A percentile compares a stretch with the other conserved stretches of the same genome.
phyloP scores from a whole-genome alignment of 2,113 vertebrate genomes.

The Taurulus bubalis region DNA sequence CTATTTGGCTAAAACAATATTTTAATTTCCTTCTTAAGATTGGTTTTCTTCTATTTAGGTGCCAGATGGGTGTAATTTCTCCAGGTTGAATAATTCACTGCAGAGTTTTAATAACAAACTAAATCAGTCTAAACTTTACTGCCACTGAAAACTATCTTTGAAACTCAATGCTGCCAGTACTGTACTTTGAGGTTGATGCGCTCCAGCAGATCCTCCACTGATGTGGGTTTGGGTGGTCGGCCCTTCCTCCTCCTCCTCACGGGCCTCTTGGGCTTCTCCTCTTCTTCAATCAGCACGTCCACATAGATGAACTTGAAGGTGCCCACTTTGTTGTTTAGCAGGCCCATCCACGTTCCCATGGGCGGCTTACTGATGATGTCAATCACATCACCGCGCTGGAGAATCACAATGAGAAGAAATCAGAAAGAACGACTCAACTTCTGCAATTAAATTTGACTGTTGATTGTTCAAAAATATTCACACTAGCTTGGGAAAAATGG shows the following conservation, averaged over 20 bases:
- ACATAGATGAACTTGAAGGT: slow-evolving; percentile 99
- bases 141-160: background rate
- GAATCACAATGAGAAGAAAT: background rate
- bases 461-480: background rate
- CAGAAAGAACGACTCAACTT: background rate
- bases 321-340: slow-evolving; percentile 98
- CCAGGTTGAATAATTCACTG: background rate
- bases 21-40: slow-evolving; percentile 23
- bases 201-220: slow-evolving; percentile 96
- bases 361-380: slow-evolving; percentile 99
- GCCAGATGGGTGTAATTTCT: slow-evolving; percentile 8
- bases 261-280: slow-evolving; percentile 94
- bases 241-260: slow-evolving; percentile 91
- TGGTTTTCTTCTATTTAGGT: slow-evolving; percentile 10
- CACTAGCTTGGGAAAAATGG: background rate
- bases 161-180: background rate
- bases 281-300: slow-evolving; percentile 93
- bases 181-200: slow-evolving; percentile 95
- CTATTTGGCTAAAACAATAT: slow-evolving; percentile 19
- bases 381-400: slow-evolving; percentile 96
- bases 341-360: slow-evolving; percentile 99
- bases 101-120: background rate
- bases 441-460: background rate
- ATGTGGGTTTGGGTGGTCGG: slow-evolving; percentile 92
- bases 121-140: background rate